Conservation (phyloP, 2,113 vertebrate species). For the Psophia crepitans region DNA sequence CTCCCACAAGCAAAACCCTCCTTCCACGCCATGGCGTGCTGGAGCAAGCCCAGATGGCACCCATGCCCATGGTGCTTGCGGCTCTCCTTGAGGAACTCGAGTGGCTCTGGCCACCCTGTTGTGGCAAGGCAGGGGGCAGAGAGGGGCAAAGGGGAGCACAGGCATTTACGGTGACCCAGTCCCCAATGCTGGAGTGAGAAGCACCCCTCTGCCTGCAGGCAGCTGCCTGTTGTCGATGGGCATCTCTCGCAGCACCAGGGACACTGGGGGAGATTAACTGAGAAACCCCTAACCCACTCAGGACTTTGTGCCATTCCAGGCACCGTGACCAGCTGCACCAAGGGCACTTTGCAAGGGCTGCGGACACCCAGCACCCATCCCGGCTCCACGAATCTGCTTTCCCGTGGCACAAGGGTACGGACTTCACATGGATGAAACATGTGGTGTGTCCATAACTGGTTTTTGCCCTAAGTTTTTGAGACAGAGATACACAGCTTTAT, state of each 20-base stretch:
- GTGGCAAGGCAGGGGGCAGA: too few relatives aligned
- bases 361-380: background rate
- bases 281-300: background rate
- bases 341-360: background rate
- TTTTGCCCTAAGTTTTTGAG: background rate
- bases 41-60: background rate
- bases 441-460: background rate
- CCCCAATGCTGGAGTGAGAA: background rate
- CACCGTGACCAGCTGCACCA: accelerated
- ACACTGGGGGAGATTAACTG: accelerated
- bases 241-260: accelerated
- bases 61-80: background rate
- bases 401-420: background rate
- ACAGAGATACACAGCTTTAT: background rate
- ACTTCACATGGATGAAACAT: accelerated
- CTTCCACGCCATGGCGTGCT: background rate
- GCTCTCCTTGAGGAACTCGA: background rate
- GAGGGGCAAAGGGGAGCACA: background rate
- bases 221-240: background rate
- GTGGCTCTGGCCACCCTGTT: accelerated
- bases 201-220: background rate
- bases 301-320: background rate
- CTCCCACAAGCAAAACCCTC: background rate
- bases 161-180: accelerated
- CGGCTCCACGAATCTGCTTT: background rate